Base-by-base conservation (phyloP, 2,113 vertebrate species). In the Calcarius ornatus region DNA sequence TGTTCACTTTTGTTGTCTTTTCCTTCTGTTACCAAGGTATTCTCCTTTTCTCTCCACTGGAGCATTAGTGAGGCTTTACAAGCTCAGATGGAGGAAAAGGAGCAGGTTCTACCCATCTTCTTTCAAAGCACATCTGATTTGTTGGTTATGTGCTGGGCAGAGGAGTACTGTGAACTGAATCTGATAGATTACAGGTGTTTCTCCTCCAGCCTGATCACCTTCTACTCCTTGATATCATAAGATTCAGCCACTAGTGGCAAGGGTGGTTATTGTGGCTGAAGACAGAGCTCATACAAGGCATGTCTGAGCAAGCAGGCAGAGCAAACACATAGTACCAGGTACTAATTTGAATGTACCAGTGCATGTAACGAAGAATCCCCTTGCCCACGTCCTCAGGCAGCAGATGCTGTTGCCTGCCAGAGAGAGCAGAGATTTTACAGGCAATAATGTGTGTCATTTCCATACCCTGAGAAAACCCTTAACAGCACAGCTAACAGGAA, bases 101-200 rank as follows among this genome's bases (percentile, higher is more conserved):
- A 86, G 30, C 14, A 25, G 28, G 10, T 90, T 64, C 80, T 86
- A 48, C 54, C 35, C 24, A 51, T 91, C 45, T 76, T 11, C 30
- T 88, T 92, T 77, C 71, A 91, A 82, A 80, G 33, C 42, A 25
- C 69, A 23, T 82, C 50, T 38, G 48, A 87, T 80, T 53, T 77
- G 31, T 59, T 16, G 11, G 31, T 60, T 68, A 48, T 81, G 81
- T 80, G 14, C 35, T 77, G 70, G 50, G 22, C 70, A 77, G 73
- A 47, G 71, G 20, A 59, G 12, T 1, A 0, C 16, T 81, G 38
- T 51, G 65, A 68, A 14, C 64, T 71, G n/a, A 38, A 47, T 85
- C 63, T 77, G 54, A 70, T 48, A 56, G 43, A 87, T 64, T 27
- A 65, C 12, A 38, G 27, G 47, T 59, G 30, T 53, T 88, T 90